These are phyloP conservation scores for Diachrysia chrysitis DNA, from an alignment of 2,888 invertebrate species.

Conservation along the genomic window DNA sequence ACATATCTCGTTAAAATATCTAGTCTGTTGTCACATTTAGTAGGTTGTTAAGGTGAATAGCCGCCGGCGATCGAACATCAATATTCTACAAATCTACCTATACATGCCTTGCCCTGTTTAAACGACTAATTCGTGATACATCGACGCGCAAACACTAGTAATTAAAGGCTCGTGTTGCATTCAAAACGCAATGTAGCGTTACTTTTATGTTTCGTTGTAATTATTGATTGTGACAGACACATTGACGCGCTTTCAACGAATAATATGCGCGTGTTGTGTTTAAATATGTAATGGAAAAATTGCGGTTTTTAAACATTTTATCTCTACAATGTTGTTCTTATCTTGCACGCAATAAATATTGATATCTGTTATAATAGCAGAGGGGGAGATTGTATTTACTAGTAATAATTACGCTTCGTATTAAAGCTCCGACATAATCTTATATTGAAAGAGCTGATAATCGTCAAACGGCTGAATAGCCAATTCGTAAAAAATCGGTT, in stretches of 20 bases:
- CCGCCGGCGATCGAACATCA: slow-evolving; percentile 49
- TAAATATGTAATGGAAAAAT: neutral
- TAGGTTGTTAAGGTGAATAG: slow-evolving; percentile 54
- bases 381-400: neutral
- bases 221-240: neutral
- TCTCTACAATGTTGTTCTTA: neutral
- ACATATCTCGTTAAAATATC: slow-evolving; percentile 5
- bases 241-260: slow-evolving; percentile 2
- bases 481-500: no score
- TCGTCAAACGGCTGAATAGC: no score
- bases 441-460: no score
- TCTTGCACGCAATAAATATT: slow-evolving; percentile 3
- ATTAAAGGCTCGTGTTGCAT: neutral
- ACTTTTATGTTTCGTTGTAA: neutral
- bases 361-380: neutral
- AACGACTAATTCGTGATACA: slow-evolving; percentile 33
- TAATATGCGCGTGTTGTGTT: neutral
- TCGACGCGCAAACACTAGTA: slow-evolving; percentile 14
- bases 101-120: slow-evolving; percentile 9
- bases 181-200: slow-evolving; percentile 4
- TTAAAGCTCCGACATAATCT: no score
- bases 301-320: neutral
- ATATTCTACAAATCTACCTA: slow-evolving; percentile 43
- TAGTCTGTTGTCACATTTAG: slow-evolving; percentile 43
- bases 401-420: no score